Base-by-base conservation (phyloP, 2,113 vertebrate genomes). In the Toxotes jaculatrix region DNA sequence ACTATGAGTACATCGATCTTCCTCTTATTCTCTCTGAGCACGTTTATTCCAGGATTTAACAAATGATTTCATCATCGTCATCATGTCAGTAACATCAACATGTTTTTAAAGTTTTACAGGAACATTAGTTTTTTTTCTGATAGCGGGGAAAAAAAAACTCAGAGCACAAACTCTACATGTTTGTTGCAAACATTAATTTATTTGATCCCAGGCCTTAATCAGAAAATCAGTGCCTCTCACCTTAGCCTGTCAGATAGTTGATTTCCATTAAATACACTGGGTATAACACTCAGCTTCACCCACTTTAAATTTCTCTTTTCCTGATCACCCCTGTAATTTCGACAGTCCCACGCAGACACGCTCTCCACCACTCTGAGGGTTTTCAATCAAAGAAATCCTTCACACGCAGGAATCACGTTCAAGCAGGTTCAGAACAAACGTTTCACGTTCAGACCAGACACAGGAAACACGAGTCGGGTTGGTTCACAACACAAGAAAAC, bases 101-200 rank as follows among this genome's bases (percentile, higher is more conserved):
- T 17, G 14, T 17, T 59, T 31, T 59, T 32, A 34, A 60, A 16
- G 42, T 11, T 43, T 43, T 43, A 43, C 2, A 12, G 42, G 1
- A 43, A 12, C 42, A 43, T 12, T 40, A 12, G 42, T 12, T 1
- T 8, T 42, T 43, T 43, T 43, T 43, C 42, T 43, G 42, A 43
- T 3, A 21, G 14, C 31, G 21, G 56, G 45, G 5, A 17, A 21
- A 55, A 9, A 10, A 53, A n/a, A 53, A 77, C 66, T 21, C 16
- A 59, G 7, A 0, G n/a, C 21, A 38, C 12, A 13, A 47, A 66
- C 5, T 21, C 31, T 0, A 5, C 51, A 14, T 45, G 10, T 90
- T 42, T 67, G 61, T 38, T 71, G 57, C 70, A 89, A 79, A 86
- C 74, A 71, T 84, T n/a, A 67, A 62, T 89, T 89, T 91, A 89